Evolutionary conservation across 2,797 vertebrate genomes (phyloP).

Genomic region (Sebastes vulpes): DNA sequence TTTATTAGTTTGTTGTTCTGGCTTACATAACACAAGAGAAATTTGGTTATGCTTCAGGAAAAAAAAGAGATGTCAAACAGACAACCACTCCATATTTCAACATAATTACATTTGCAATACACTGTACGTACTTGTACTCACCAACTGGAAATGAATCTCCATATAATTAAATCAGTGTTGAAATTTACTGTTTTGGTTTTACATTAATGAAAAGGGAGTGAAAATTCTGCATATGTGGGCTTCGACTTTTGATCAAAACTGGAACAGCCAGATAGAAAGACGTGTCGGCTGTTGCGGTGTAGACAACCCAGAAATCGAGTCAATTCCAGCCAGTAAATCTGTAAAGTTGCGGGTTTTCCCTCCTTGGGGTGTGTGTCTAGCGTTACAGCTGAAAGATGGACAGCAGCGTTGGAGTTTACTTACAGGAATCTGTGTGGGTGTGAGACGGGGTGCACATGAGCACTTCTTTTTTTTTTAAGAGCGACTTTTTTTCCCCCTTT

Average conservation of each 20-base stretch:
- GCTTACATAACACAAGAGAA: conserved; percentile 16
- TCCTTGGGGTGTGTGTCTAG: conserved; percentile 56
- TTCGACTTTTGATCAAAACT: conserved; percentile 12
- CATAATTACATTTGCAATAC: conserved; percentile 16
- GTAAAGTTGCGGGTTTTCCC: conserved; percentile 59
- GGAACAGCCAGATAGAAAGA: conserved; percentile 22
- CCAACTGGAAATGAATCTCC: neutral
- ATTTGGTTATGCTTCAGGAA: conserved; percentile 6
- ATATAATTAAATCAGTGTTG: conserved; percentile 1
- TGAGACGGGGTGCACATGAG: conserved; percentile 66
- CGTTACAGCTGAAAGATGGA: conserved; percentile 70
- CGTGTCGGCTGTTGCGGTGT: neutral
- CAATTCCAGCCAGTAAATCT: conserved; percentile 46
- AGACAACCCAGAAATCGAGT: conserved; percentile 37
- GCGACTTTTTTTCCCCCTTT: neutral
- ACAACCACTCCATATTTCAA: conserved; percentile 1
- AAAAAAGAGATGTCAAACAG: conserved; percentile 13
- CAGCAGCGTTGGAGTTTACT: conserved; percentile 63
- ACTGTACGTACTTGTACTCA: neutral
- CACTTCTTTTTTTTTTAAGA: conserved; percentile 16
- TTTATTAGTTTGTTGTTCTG: conserved; percentile 49
- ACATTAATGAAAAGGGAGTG: neutral
- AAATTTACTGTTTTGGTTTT: conserved; percentile 4
- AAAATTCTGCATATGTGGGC: neutral
- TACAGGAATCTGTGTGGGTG: conserved; percentile 81